Evolutionary conservation across 1,140 invertebrate species (phyloP).

Genomic region (Eubasilissa regina): DNA sequence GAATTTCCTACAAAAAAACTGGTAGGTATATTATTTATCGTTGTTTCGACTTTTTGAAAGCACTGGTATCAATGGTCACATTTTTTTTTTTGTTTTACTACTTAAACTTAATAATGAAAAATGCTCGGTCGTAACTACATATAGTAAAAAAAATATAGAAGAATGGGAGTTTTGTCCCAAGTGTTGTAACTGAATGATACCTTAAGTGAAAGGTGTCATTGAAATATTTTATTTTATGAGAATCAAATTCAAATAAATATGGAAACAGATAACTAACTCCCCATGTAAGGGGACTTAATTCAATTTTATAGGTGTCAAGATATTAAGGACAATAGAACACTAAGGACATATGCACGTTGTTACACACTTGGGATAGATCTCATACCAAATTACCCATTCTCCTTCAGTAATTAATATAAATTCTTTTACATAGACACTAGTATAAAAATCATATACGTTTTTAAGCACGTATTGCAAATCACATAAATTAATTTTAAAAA

Average conservation of each 20-base stretch:
- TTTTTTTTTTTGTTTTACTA: background rate
- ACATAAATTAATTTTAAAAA: background rate
- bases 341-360: too few species aligned
- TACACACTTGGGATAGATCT: too few species aligned
- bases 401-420: too few species aligned
- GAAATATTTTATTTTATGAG: background rate
- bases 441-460: background rate
- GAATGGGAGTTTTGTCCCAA: background rate
- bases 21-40: background rate
- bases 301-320: too few species aligned
- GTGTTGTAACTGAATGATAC: background rate
- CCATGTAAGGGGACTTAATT: too few species aligned
- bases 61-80: background rate
- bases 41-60: slow-evolving; percentile 7
- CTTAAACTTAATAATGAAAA: background rate
- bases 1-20: background rate
- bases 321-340: too few species aligned
- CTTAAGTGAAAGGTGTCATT: background rate
- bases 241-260: too few species aligned
- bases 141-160: background rate
- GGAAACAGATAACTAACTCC: too few species aligned
- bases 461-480: background rate
- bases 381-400: too few species aligned
- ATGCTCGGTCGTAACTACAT: background rate
- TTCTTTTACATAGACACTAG: too few species aligned